These are phyloP conservation scores for Conus ventricosus DNA, from an alignment of 1,140 invertebrate species.

Conservation along the genomic window DNA sequence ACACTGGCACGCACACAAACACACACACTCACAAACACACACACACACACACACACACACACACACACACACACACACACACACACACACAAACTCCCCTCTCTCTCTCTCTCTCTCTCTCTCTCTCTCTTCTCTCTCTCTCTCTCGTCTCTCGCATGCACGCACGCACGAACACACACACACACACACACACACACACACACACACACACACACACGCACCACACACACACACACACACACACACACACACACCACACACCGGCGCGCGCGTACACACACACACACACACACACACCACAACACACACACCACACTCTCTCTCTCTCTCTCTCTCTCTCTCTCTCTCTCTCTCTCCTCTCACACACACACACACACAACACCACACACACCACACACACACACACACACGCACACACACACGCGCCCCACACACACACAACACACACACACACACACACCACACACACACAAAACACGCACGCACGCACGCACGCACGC, in stretches of 20 bases:
- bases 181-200: background rate
- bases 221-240: background rate
- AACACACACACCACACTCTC: constrained; percentile 17
- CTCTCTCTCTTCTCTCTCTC: no score
- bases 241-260: background rate
- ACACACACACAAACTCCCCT: background rate
- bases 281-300: background rate
- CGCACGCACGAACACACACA: background rate
- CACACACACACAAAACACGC: background rate
- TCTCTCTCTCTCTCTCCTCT: no score
- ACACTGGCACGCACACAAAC: background rate
- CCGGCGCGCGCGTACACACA: background rate
- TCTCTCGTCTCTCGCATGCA: no score
- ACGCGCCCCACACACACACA: background rate
- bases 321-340: no score
- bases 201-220: background rate
- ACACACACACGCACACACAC: background rate
- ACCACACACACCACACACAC: no score
- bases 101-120: no score
- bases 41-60: no score
- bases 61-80: background rate
- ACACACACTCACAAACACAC: no score
- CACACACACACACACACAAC: background rate
- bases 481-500: constrained; percentile 7
- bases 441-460: background rate